Conservation (phyloP, 53 echinoderm and acorn worm genomes). For the Zoroaster sp. region DNA sequence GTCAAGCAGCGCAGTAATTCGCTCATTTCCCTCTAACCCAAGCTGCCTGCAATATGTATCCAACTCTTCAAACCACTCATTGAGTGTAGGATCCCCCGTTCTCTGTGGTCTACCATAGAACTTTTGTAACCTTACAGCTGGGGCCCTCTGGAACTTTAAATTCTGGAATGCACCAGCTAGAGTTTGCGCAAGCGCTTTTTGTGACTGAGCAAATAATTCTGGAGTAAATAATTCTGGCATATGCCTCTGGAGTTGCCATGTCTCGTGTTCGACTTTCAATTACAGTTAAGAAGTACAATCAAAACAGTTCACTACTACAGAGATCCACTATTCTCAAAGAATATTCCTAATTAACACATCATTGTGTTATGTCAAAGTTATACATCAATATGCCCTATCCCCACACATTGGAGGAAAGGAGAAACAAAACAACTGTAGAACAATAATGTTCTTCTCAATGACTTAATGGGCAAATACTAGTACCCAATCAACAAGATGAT, state of each 20-base stretch:
- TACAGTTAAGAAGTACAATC: too few relatives aligned
- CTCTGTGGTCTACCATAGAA: background rate
- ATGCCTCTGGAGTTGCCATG: background rate
- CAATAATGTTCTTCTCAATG: background rate
- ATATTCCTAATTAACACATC: background rate
- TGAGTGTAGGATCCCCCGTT: constrained; percentile 10
- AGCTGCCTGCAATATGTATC: background rate
- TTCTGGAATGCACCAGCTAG: constrained; percentile 20
- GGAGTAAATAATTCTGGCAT: too few relatives aligned
- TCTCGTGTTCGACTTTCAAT: background rate
- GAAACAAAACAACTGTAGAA: background rate
- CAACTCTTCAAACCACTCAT: constrained; percentile 55
- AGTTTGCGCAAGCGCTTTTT: background rate
- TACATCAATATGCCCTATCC: background rate
- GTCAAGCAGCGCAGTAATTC: constrained; percentile 21
- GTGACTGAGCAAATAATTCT: background rate
- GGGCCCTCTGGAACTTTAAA: constrained; percentile 12
- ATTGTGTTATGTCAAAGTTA: background rate
- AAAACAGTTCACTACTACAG: background rate
- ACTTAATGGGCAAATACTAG: too few relatives aligned
- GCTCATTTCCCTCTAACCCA: background rate
- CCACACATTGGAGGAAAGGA: too few relatives aligned
- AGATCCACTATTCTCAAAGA: background rate
- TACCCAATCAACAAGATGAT: background rate
- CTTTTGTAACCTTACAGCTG: background rate